phyloP scores from a whole-genome alignment of 2,113 vertebrate genomes.

The Parotia lawesii region DNA sequence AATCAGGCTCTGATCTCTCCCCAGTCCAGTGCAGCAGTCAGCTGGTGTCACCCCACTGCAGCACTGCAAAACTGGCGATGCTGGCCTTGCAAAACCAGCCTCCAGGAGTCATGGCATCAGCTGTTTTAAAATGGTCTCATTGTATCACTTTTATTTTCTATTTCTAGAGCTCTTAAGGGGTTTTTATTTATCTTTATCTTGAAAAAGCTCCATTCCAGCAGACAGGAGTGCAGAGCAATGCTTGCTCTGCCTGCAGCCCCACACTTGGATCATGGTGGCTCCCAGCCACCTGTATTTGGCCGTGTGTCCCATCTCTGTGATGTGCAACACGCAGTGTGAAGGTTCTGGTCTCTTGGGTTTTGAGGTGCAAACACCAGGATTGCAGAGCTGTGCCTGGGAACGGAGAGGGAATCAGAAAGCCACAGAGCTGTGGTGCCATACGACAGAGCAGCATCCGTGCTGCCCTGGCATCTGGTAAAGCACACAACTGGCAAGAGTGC shows the following conservation, averaged over 20 bases:
- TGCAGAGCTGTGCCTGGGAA: background rate
- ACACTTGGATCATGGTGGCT: background rate
- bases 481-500: background rate
- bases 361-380: background rate
- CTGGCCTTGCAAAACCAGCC: background rate
- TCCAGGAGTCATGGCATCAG: background rate
- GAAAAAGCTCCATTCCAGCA: background rate
- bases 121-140: background rate
- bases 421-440: background rate
- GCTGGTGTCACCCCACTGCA: background rate
- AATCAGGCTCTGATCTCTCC: rapidly evolving
- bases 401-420: background rate
- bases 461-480: background rate
- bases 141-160: background rate
- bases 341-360: background rate
- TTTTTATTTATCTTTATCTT: background rate
- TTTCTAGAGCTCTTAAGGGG: background rate
- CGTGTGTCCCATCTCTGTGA: background rate
- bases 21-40: background rate
- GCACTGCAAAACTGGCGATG: background rate
- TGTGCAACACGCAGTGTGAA: background rate
- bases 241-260: background rate
- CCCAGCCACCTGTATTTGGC: too few species aligned
- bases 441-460: background rate
- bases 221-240: background rate